Conservation (phyloP, 2,888 invertebrate species). For the Cheilosia variabilis region DNA sequence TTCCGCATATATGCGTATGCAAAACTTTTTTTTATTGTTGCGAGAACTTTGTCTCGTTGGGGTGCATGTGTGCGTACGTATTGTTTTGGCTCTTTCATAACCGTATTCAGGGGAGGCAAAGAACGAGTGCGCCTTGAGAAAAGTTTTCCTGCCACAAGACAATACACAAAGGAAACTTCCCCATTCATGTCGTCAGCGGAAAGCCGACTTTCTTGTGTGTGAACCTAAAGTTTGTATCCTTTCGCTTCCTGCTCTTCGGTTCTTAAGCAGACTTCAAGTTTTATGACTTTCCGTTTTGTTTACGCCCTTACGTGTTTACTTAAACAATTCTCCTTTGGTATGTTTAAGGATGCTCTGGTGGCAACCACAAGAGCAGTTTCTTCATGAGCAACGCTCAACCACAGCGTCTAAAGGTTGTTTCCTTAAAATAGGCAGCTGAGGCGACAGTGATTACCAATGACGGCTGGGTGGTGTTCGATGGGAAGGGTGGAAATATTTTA, state of each 20-base stretch:
- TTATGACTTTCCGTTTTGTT: slow-evolving; percentile 71
- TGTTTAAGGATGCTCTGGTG: slow-evolving; percentile 41
- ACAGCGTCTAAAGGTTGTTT: slow-evolving; percentile 17
- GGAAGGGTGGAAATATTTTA: too few relatives aligned
- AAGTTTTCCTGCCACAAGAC: slow-evolving; percentile 66
- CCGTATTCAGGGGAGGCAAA: slow-evolving; percentile 1
- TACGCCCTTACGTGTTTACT: slow-evolving; percentile 58
- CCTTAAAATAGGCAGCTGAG: neutral
- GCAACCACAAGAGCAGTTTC: slow-evolving; percentile 44
- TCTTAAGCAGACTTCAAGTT: slow-evolving; percentile 65
- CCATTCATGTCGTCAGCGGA: neutral
- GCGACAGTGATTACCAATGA: neutral
- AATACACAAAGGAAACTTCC: slow-evolving; percentile 45
- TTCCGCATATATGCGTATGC: slow-evolving; percentile 36
- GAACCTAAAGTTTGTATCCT: slow-evolving; percentile 62
- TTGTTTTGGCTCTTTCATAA: slow-evolving; percentile 47
- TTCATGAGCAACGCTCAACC: slow-evolving; percentile 19
- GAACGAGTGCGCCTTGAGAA: slow-evolving; percentile 28
- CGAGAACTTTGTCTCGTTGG: slow-evolving; percentile 14
- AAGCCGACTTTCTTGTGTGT: slow-evolving; percentile 31
- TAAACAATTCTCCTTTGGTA: slow-evolving; percentile 60
- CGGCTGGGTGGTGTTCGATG: too few relatives aligned
- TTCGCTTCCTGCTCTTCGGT: slow-evolving; percentile 31
- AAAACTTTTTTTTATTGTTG: slow-evolving; percentile 51
- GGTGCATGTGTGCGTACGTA: slow-evolving; percentile 19